phyloP scores from a whole-genome alignment of 1,140 invertebrate genomes.

The Aphaenogaster floridana region DNA sequence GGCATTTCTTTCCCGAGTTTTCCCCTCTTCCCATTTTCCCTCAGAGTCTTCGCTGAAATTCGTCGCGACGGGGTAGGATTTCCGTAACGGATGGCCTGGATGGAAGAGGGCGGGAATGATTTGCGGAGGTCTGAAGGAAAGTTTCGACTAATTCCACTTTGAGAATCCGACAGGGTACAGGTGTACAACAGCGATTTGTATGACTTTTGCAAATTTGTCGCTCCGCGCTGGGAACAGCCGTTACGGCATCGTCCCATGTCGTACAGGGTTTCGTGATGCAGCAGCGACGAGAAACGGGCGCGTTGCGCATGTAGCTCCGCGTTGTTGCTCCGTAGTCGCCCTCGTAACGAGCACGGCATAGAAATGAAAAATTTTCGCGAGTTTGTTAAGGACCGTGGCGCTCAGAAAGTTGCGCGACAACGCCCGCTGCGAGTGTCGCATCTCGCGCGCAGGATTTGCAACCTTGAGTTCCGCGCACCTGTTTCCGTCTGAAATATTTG shows the following conservation, averaged over 20 bases:
- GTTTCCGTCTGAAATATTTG: constrained; percentile 43
- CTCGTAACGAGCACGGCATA: constrained; percentile 19
- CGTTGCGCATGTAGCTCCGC: neutral
- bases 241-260: constrained; percentile 2
- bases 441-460: constrained; percentile 21
- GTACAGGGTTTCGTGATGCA: constrained; percentile 9
- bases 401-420: constrained; percentile 31
- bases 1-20: constrained; percentile 6
- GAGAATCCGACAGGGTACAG: constrained; percentile 21
- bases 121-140: constrained; percentile 31
- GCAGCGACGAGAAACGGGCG: neutral
- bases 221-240: neutral
- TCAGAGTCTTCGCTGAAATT: neutral
- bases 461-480: constrained; percentile 41
- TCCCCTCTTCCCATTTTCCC: neutral
- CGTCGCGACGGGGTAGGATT: constrained; percentile 20
- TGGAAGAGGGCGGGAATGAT: constrained; percentile 16
- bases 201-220: constrained; percentile 44
- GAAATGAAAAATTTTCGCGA: constrained; percentile 55
- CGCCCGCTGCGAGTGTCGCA: constrained; percentile 9
- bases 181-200: constrained; percentile 32
- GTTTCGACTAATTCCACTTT: constrained; percentile 44
- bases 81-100: constrained; percentile 9
- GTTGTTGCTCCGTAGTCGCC: neutral
- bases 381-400: constrained; percentile 20